Conservation (phyloP, 2,888 invertebrate species). For the Callimorpha dominula region DNA sequence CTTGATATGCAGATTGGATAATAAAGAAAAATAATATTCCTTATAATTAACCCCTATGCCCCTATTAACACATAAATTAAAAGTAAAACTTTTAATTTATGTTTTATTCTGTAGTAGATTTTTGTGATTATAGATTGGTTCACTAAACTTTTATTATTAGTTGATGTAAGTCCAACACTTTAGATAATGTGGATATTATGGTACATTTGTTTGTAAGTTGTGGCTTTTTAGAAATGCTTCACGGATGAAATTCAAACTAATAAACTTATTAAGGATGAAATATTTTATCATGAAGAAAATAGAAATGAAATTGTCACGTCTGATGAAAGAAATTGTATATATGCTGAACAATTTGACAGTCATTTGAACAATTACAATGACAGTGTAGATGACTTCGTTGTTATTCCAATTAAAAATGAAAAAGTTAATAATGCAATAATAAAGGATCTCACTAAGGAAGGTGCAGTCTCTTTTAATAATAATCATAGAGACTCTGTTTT, state of each 20-base stretch:
- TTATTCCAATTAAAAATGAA: neutral
- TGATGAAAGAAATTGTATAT: neutral
- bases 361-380: neutral
- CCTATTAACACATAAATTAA: too few species aligned
- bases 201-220: neutral
- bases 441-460: neutral
- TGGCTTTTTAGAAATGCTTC: conserved; percentile 3
- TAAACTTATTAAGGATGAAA: conserved; percentile 7
- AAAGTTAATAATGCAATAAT: neutral
- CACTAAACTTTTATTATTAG: too few species aligned
- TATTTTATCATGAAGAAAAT: neutral
- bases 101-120: too few species aligned
- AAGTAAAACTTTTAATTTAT: too few species aligned
- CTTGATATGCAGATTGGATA: too few species aligned
- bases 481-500: neutral
- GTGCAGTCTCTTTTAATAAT: neutral
- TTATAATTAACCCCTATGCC: too few species aligned
- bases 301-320: neutral
- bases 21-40: too few species aligned
- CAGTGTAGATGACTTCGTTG: neutral
- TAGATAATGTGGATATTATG: neutral
- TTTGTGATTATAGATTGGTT: too few species aligned
- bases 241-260: neutral
- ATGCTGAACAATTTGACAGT: neutral
- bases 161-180: too few species aligned